A percentile compares a stretch with the other conserved stretches of the same genome.
These are phyloP conservation scores for Artibeus lituratus DNA, from an alignment of 2,797 vertebrate species.

Conservation along the genomic window DNA sequence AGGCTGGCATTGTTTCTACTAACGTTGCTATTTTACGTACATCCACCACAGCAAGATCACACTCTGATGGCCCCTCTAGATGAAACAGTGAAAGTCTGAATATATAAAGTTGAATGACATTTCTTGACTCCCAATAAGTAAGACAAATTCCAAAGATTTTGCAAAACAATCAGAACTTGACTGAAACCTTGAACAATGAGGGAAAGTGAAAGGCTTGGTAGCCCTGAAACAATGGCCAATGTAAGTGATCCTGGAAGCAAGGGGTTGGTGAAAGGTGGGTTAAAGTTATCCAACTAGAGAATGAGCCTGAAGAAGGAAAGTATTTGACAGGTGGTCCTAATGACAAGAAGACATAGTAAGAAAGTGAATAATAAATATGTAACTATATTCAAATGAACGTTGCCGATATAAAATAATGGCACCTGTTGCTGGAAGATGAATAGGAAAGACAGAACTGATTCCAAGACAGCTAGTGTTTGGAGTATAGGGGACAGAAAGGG, in stretches of 20 bases:
- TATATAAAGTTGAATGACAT: not conserved
- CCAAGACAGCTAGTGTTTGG: not conserved
- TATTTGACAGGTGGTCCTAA: not conserved
- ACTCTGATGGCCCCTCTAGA: not conserved
- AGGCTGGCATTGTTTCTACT: not conserved
- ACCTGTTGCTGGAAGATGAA: not conserved
- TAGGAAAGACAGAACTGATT: not conserved
- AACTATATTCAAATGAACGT: not conserved
- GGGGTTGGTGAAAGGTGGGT: not conserved
- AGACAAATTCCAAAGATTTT: not conserved
- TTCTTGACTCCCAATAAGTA: not conserved
- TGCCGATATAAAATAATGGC: not conserved
- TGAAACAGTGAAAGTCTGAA: not conserved
- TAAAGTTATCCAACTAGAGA: not conserved
- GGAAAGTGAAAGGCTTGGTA: not conserved
- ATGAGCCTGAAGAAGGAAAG: not conserved
- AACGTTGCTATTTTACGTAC: rapidly evolving
- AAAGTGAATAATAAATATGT: not conserved
- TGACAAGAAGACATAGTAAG: not conserved
- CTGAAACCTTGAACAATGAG: not conserved
- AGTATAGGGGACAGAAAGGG: not conserved
- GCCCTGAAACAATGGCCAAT: not conserved
- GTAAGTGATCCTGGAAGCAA: not conserved
- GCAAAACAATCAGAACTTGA: not conserved
- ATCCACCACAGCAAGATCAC: not conserved